Base-by-base conservation (phyloP, 2,888 invertebrate genomes). In the Sphinx pinastri region DNA sequence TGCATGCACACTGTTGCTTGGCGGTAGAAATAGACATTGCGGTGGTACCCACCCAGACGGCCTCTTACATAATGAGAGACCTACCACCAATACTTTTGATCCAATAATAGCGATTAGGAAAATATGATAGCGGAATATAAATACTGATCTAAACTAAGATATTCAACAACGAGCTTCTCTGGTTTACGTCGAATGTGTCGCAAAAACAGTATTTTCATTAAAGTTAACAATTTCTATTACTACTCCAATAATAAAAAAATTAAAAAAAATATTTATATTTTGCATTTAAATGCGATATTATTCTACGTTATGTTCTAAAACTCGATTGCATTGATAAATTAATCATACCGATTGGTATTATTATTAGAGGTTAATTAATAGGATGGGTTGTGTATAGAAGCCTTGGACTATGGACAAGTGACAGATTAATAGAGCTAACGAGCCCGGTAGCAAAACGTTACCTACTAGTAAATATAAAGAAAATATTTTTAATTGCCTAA, bases 371-470 rank as follows among this genome's bases (percentile, higher is more conserved):
- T 63, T 63, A 19, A 49, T 63, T 60, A 60, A 60, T 25, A 58
- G 31, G 63, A 47, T 47, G 12, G 60, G 19, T 63, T 63, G 19
- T 49, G 12, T 49, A 63, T 49, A 63, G 19, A 63, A 63, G 12
- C 63, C 63, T 63, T 63, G 63, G 49, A 63, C 63, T 47, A n/a
- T 47, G 63, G 12, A 10, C 19, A 19, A 63, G 63, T 47, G 16
- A 12, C 47, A 49, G 63, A 47, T 63, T 63, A 49, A 47, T 55
- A 19, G 4, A 55, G 19, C 14, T 11, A 55, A 19, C 11, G 0
- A 19, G 10, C 11, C 19, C 4, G 12, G 10, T 55, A 12, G 13
- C 51, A 12, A 10, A 51, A 51, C 51, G 51, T 12, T 51, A 13
- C 3, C 1, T 51, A 5, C 0, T 38, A 38, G 6, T 38, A 38